Evolutionary conservation across 2,113 vertebrate genomes (phyloP), one percentile per base, ranked within the genome.

Genomic region (Neogale vison): DNA sequence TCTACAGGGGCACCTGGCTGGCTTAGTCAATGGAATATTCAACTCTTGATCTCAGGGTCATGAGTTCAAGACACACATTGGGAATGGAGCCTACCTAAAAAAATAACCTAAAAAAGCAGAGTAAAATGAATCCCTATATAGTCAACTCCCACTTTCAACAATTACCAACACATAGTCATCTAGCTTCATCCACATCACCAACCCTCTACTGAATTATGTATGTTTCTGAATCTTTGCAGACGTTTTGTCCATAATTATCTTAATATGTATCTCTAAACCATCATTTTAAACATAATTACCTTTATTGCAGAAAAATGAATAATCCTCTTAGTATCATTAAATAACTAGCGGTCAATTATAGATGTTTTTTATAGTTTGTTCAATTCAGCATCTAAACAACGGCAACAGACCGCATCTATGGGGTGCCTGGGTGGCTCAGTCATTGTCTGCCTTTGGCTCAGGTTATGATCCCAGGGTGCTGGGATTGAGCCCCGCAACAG

Each of bases 251-350:
- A 3, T 71, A 86, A 90, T 67, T 81, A 90, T n/a, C 4, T 93
- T 50, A 71, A 31, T 92, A 89, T 39, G 1, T 55, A 84, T 80
- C 63, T 80, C 17, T 76, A 91, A 88, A n/a, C 57, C 23, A 80
- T 29, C 39, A 93, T 87, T 96, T 71, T 72, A 77, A 92, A 97
- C 39, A 76, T 23, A 93, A 93, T 72, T 55, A 90, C 55, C 39
- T 72, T 23, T 80, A 50, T 4, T 34, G 13, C 7, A 81, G 5
- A 67, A 87, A 92, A 93, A 69, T 72, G 47, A 84, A 26, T 84
- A 88, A 88, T 45, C 81, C 45, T 79, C 67, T 86, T 63, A 95
- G 52, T 91, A 95, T 85, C 63, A 90, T 89, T 89, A 95, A 89
- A 45, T 84, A 94, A 72, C 47, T 39, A 83, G 52, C 45, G 31